Conservation (phyloP, 2,797 vertebrate genomes). For the Acanthornis magna region DNA sequence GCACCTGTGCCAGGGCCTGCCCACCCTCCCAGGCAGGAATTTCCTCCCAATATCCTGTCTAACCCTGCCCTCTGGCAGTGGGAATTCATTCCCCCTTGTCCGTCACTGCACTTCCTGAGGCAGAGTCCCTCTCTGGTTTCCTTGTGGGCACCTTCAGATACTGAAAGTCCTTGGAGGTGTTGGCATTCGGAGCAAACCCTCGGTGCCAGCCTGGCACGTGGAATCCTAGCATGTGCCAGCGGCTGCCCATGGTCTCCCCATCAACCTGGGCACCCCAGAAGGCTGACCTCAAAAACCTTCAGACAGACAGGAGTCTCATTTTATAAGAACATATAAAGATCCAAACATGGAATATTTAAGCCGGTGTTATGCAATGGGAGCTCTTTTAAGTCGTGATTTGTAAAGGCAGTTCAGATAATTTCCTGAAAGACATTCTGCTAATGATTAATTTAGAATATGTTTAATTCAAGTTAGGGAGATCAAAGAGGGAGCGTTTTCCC, state of each 20-base stretch:
- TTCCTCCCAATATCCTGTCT: neutral
- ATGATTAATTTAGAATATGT: slow-evolving; percentile 61
- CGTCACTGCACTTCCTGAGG: neutral
- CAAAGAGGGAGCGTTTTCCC: slow-evolving; percentile 24
- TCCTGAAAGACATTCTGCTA: slow-evolving; percentile 42
- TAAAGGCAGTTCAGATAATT: slow-evolving; percentile 27
- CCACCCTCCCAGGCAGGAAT: accelerated
- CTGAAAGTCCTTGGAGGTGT: neutral
- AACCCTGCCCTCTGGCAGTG: neutral
- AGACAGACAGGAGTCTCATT: neutral
- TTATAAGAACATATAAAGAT: neutral
- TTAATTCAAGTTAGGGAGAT: slow-evolving; percentile 63
- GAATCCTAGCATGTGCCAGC: neutral
- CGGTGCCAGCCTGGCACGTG: neutral
- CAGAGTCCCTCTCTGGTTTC: neutral
- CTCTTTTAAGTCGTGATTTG: slow-evolving; percentile 37
- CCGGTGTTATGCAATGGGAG: neutral
- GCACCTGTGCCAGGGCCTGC: neutral
- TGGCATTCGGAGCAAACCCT: accelerated
- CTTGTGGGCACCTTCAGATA: accelerated
- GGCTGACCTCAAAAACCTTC: neutral
- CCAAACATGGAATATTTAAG: neutral
- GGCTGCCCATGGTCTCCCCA: accelerated
- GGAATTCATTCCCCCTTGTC: neutral
- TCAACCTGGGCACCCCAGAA: neutral